Conservation (phyloP, 2,888 invertebrate genomes). For the Clusia tigrina region DNA sequence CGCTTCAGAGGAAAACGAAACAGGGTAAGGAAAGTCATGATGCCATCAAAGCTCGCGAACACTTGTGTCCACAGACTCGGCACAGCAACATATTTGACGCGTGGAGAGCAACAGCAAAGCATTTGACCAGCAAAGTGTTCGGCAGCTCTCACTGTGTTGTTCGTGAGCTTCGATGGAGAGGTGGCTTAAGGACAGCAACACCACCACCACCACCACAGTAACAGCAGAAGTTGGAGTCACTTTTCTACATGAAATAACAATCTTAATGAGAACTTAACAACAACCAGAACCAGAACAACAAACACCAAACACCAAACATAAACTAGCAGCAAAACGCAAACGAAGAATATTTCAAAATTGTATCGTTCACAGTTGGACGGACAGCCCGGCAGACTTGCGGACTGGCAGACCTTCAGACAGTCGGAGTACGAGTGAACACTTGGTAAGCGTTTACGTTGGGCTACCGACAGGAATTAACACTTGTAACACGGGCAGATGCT, state of each 20-base stretch:
- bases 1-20: background rate
- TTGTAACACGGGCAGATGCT: background rate
- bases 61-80: no score
- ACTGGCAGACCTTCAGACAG: no score
- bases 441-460: background rate
- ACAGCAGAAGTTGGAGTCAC: conserved; percentile 18
- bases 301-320: conserved; percentile 3
- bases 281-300: background rate
- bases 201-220: background rate
- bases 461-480: conserved; percentile 13
- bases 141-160: no score
- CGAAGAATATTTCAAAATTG: conserved; percentile 9
- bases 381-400: background rate
- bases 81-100: background rate
- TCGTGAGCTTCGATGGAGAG: no score
- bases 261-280: conserved; percentile 31
- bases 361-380: conserved; percentile 3
- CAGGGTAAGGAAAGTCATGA: no score
- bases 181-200: no score
- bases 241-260: conserved; percentile 28
- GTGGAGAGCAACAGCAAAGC: conserved; percentile 2
- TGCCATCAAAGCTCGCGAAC: no score
- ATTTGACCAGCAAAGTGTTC: no score
- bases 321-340: background rate
- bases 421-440: no score